phyloP scores from a whole-genome alignment of 2,888 invertebrate species.

The Ochropleura leucogaster region DNA sequence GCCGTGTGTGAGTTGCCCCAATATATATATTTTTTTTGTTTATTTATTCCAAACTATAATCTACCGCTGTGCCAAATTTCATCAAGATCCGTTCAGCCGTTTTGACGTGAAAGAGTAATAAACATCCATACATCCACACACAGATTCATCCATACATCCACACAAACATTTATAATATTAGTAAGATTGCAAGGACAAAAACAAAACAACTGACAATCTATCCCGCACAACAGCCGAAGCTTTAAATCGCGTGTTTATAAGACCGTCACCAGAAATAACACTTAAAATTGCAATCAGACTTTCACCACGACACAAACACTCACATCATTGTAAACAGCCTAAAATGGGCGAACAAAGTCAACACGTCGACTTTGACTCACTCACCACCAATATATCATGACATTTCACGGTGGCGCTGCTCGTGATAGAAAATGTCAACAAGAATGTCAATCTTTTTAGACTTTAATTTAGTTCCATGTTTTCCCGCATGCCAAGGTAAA shows the following conservation, averaged over 20 bases:
- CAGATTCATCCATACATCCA: too few species aligned
- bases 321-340: constrained; percentile 3
- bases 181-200: too few species aligned
- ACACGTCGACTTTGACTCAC: constrained; percentile 29
- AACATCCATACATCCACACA: too few species aligned
- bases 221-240: too few species aligned
- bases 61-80: too few species aligned
- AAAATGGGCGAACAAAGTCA: constrained; percentile 47
- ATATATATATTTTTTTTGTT: too few species aligned
- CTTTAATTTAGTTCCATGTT: constrained; percentile 15
- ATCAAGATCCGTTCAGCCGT: too few species aligned
- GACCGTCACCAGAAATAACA: not conserved
- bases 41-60: too few species aligned
- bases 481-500: constrained; percentile 9
- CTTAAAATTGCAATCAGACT: constrained; percentile 30
- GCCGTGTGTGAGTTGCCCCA: too few species aligned
- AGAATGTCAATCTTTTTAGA: constrained; percentile 33
- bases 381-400: constrained; percentile 28
- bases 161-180: too few species aligned
- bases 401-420: constrained; percentile 36
- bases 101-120: too few species aligned
- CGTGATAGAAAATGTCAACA: constrained; percentile 37
- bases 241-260: not conserved
- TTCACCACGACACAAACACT: constrained; percentile 11
- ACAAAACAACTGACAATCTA: too few species aligned